Evolutionary conservation across 2,888 invertebrate genomes (phyloP).

Genomic region (Spatulosminthurus flaviceps): DNA sequence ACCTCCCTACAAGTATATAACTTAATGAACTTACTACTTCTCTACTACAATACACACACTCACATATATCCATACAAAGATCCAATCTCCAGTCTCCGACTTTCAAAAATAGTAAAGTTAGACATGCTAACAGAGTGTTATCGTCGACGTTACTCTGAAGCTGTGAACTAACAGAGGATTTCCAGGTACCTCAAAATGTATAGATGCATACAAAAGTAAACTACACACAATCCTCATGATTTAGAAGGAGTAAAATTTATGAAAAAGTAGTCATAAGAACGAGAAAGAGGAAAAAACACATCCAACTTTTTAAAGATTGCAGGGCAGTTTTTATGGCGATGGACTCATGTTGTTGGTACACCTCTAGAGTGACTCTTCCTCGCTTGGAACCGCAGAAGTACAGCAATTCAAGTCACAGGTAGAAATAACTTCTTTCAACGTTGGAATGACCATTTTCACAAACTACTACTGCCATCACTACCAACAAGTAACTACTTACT

Average conservation of each 20-base stretch:
- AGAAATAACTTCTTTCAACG: constrained; percentile 44
- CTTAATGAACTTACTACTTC: neutral
- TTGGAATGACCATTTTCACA: constrained; percentile 46
- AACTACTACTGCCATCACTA: constrained; percentile 32
- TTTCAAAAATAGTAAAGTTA: constrained; percentile 1
- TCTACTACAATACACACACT: neutral
- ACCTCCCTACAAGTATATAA: neutral
- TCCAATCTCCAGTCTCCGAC: neutral
- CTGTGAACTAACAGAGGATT: neutral
- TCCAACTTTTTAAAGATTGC: constrained; percentile 39
- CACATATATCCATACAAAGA: neutral
- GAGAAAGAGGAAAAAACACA: constrained; percentile 16
- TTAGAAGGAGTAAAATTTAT: constrained; percentile 36
- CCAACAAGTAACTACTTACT: neutral
- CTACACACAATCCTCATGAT: too few relatives aligned
- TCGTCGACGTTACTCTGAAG: neutral
- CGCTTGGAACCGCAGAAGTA: constrained; percentile 45
- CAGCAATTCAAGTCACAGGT: constrained; percentile 46
- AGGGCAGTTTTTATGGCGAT: constrained; percentile 51
- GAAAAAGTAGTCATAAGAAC: constrained; percentile 25
- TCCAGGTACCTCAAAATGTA: neutral
- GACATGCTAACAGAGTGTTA: constrained; percentile 9
- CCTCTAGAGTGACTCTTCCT: constrained; percentile 41
- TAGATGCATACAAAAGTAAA: too few relatives aligned
- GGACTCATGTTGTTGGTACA: constrained; percentile 47